Evolutionary conservation across 2,113 vertebrate species (phyloP), one percentile per base, ranked within the genome.

Genomic region (Verasper variegatus): DNA sequence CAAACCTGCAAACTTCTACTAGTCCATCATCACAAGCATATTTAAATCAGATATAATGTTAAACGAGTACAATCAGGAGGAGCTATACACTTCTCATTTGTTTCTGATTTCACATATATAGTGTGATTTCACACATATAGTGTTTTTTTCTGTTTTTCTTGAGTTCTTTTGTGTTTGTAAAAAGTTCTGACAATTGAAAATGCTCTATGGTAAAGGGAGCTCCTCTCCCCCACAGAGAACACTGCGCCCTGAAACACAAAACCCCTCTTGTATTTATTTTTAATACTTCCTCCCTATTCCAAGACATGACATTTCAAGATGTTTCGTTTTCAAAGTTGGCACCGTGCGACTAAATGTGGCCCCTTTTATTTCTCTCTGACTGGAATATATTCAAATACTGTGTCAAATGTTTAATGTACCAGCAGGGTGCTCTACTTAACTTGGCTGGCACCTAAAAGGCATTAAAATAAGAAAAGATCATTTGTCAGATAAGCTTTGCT

Each of bases 401-500:
- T 79, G 85, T 72, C 57, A 66, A 49, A 83, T 80, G 58, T 77
- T 72, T 62, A 63, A 80, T 26, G 68, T 40, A 51, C 0, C 79
- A 64, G 71, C 74, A 4, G 73, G 78, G 58, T 6, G 49, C 69
- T 59, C 2, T 12, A 52, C 52, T 74, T 71, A 60, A 63, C 63
- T 62, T 17, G 62, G 45, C 57, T 35, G 58, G 42, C 21, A 62
- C 47, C 71, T 61, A 42, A 78, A 64, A 81, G 35, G 74, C 73
- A 17, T 57, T 0, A 12, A 47, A 13, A 73, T 26, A 31, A 56
- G 31, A 65, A 26, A 55, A 61, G 54, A 76, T 81, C 2, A 75
- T 85, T 81, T 75, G 67, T 78, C 57, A 49, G 82, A 85, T 81
- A 64, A 73, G 74, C 42, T 42, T 68, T 40, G 27, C 47, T 73